A percentile compares a stretch with the other conserved stretches of the same genome.
phyloP scores from a whole-genome alignment of 2,797 vertebrate species.

The Smutsia gigantea region DNA sequence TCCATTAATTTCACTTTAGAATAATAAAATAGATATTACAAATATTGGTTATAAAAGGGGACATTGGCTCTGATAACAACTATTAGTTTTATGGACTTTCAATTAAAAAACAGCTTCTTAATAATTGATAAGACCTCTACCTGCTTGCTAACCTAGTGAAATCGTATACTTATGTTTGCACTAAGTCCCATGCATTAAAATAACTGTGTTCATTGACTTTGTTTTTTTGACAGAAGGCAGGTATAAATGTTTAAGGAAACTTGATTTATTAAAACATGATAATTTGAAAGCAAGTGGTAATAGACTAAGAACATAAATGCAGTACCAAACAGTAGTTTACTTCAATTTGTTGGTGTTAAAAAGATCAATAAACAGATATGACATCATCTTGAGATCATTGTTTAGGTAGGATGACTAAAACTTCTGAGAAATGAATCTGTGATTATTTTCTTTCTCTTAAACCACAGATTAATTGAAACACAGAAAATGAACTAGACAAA shows the following conservation, averaged over 20 bases:
- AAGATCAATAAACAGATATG: slow-evolving; percentile 38
- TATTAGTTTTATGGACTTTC: not conserved
- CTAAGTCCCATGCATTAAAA: not conserved
- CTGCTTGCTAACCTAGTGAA: not conserved
- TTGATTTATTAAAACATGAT: not conserved
- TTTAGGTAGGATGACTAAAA: not conserved
- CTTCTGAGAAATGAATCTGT: slow-evolving; percentile 37
- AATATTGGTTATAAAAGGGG: not conserved
- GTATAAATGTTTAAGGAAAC: not conserved
- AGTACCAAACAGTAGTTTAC: not conserved
- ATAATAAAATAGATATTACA: not conserved
- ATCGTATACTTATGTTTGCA: not conserved
- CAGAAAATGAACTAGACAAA: not conserved
- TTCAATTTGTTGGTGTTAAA: slow-evolving; percentile 37
- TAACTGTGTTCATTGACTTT: not conserved
- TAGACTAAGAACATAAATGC: not conserved
- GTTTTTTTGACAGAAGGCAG: not conserved
- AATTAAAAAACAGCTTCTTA: not conserved
- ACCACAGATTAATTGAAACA: slow-evolving; percentile 50
- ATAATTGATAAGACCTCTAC: not conserved
- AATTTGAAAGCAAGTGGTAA: slow-evolving; percentile 15
- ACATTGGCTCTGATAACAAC: not conserved
- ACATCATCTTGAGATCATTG: slow-evolving; percentile 46
- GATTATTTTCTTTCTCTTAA: not conserved
- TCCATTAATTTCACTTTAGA: not conserved